Evolutionary conservation across 1,140 invertebrate genomes (phyloP), one percentile per base, ranked within the genome.

Genomic region (Spodoptera litura): DNA sequence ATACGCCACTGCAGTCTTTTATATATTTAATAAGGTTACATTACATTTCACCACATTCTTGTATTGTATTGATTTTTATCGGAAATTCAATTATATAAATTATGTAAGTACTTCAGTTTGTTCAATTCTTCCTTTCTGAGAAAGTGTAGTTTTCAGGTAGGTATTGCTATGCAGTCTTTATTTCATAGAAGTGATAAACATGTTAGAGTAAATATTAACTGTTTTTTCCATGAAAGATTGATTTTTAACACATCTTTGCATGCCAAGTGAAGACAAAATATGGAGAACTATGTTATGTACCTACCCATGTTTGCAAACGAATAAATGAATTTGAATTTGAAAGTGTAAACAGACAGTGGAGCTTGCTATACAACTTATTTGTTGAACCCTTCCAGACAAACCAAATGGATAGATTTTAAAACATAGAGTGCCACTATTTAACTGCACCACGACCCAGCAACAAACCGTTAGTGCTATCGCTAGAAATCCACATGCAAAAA

Each of bases 401-500:
- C 0, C 2, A 59, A 31, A 59, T 59, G 12, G 3, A 44, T 10
- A 44, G 25, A n/a, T 0, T 59, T 59, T 35, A 13, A 25, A 31
- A 31, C 11, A n/a, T 15, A 10, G 38, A 62, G 44, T 62, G 61
- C 13, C 35, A 62, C 35, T 35, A 44, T 62, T 44, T 35, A 59
- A 59, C 58, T 49, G 38, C 38, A 44, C 35, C 9, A 10, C 49
- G 20, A 3, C 58, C 4, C 61, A 12, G n/a, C n/a, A 44, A 15
- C 35, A 44, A 15, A 52, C 51, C 12, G 13, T 62, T 38, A n/a
- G 20, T 53, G 49, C 35, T 27, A 44, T 44, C 38, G 38, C 61
- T 58, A 72, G 49, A 72, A 71, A 56, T 55, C 38, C 49, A 61
- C 27, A 70, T 72, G 68, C 66, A 78, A 71, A 73, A 78, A 78